phyloP scores from a whole-genome alignment of 23 tunicate genomes.

The Styela plicata region DNA sequence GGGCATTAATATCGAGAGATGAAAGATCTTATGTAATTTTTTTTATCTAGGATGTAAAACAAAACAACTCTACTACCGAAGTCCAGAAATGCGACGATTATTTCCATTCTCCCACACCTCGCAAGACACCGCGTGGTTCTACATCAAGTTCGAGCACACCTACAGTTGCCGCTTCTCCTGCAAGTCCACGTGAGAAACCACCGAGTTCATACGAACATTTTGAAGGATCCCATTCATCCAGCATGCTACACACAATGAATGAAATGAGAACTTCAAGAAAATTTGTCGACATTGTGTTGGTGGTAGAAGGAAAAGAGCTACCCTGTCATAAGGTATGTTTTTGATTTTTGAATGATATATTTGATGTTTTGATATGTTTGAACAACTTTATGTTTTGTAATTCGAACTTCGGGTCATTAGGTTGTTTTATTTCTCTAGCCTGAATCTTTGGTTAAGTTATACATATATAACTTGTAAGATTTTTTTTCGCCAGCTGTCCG shows the following conservation, averaged over 20 bases:
- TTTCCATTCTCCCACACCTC: background rate
- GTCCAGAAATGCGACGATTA: background rate
- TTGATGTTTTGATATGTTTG: no score
- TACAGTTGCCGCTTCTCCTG: constrained; percentile 7
- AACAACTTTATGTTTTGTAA: no score
- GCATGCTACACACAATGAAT: constrained; percentile 33
- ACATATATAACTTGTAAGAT: no score
- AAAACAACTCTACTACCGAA: constrained; percentile 1
- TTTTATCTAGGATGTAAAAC: no score
- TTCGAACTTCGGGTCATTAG: no score
- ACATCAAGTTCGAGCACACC: constrained; percentile 15
- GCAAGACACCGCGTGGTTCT: background rate
- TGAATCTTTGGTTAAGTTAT: no score
- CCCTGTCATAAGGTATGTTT: constrained; percentile 76
- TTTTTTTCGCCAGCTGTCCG: no score
- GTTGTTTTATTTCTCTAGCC: no score
- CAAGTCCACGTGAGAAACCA: background rate
- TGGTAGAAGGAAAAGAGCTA: constrained; percentile 51
- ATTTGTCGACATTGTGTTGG: constrained; percentile 57
- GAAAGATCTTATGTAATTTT: no score
- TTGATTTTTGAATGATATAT: background rate
- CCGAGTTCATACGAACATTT: constrained; percentile 45
- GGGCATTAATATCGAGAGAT: no score
- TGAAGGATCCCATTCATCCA: constrained; percentile 41
- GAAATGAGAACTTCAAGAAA: constrained; percentile 47